Evolutionary conservation across 1,140 invertebrate genomes (phyloP), one percentile per base, ranked within the genome.

Genomic region (Bathynomus jamesi): DNA sequence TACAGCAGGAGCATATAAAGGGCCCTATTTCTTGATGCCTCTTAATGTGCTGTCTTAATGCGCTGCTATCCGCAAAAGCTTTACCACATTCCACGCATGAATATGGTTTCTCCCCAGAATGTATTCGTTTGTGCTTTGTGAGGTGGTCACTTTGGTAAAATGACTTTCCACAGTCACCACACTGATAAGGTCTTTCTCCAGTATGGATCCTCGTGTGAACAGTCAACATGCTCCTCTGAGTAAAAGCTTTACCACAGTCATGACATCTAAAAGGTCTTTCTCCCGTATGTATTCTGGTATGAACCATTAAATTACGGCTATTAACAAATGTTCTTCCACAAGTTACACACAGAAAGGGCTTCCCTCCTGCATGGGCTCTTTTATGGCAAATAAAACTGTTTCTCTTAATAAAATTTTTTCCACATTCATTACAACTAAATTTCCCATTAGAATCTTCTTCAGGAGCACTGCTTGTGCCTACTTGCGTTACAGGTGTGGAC

Each of bases 201-300:
- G 95, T 98, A 81, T 98, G 93, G 21, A 89, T 90, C 81, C 92
- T 88, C 76, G 91, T 85, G 85, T 81, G 91, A 85, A 86, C 93
- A 88, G 83, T 88, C 83, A 86, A 89, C 72, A 88, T 85, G 72
- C 95, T 84, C 46, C 84, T 83, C n/a, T 84, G 85, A 25, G 84
- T 85, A 77, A 86, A 86, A 4, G 84, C 82, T 76, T 85, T 84
- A 74, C 82, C 84, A 76, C 85, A 86, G 25, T 76, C 71, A 30
- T 63, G 25, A 61, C 77, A 78, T 27, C 70, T 69, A 21, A 70
- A 76, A 1, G 84, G 83, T 66, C 80, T 79, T 74, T 85, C 84
- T 5, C 82, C 81, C 28, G 85, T 80, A 79, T 87, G 86, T 25
- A 87, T 85, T 32, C 86, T 84, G 84, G 87, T 87, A 79, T 88